A percentile compares a stretch with the other conserved stretches of the same genome.
phyloP scores from a whole-genome alignment of 2,113 vertebrate genomes.

The Apeltes quadracus region DNA sequence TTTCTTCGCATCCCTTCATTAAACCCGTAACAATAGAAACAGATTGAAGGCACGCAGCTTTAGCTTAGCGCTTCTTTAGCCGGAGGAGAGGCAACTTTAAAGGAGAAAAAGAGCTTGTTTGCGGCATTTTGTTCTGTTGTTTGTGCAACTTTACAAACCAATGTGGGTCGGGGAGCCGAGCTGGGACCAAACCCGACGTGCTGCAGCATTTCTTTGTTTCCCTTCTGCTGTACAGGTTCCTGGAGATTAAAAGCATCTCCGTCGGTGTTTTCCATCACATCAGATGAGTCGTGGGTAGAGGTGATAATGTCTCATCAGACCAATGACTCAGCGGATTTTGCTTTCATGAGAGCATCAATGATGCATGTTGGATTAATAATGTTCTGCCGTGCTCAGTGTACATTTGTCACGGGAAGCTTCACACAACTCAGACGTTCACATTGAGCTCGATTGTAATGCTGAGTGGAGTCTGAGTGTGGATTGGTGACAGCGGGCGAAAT shows the following conservation, averaged over 20 bases:
- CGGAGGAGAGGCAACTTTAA: conserved; percentile 20
- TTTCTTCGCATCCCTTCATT: conserved; percentile 34
- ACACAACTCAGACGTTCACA: conserved; percentile 51
- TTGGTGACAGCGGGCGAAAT: conserved; percentile 43
- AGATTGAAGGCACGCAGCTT: conserved; percentile 41
- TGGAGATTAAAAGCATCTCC: conserved; percentile 9
- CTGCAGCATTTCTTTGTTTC: background rate
- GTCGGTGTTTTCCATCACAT: conserved; percentile 36
- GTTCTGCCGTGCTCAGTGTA: conserved; percentile 47
- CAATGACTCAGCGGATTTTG: conserved; percentile 64
- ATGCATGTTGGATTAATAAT: conserved; percentile 63
- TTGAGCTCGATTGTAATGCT: conserved; percentile 54
- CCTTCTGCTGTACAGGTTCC: conserved; percentile 7
- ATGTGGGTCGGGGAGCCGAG: conserved; percentile 47
- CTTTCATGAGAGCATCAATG: conserved; percentile 60
- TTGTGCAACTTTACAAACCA: conserved; percentile 39
- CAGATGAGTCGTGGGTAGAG: conserved; percentile 57
- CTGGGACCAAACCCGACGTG: conserved; percentile 5
- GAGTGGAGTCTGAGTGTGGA: conserved; percentile 49
- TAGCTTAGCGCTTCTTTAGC: conserved; percentile 17
- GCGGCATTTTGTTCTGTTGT: conserved; percentile 31
- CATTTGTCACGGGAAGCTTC: conserved; percentile 62
- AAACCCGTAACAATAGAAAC: conserved; percentile 40
- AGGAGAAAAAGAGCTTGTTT: conserved; percentile 10
- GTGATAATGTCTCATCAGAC: conserved; percentile 61